These are phyloP conservation scores for Pyxicephalus adspersus DNA, from an alignment of 2,113 vertebrate genomes.

Conservation along the genomic window DNA sequence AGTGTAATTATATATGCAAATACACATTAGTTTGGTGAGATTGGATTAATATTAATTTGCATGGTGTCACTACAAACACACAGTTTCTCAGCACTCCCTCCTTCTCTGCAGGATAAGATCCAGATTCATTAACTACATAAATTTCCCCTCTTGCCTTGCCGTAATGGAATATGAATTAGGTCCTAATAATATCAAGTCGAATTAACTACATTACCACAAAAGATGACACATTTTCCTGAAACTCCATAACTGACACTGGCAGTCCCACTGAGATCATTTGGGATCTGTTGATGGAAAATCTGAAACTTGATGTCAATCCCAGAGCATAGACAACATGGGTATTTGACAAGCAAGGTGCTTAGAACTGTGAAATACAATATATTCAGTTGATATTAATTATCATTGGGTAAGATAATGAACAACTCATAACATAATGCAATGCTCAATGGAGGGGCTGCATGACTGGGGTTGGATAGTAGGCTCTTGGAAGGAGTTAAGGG, in stretches of 20 bases:
- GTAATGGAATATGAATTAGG: slow-evolving; percentile 28
- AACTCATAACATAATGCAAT: too few relatives aligned
- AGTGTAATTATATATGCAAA: slow-evolving; percentile 56
- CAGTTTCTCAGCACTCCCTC: slow-evolving; percentile 28
- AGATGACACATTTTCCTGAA: neutral
- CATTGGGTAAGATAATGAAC: too few relatives aligned
- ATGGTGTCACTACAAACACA: slow-evolving; percentile 55
- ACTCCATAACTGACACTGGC: neutral
- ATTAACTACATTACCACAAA: neutral
- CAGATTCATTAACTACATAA: slow-evolving; percentile 50
- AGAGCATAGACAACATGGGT: too few relatives aligned
- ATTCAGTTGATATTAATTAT: too few relatives aligned
- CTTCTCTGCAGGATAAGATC: slow-evolving; percentile 30
- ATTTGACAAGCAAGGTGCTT: too few relatives aligned
- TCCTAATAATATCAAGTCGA: slow-evolving; percentile 29
- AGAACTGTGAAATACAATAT: too few relatives aligned
- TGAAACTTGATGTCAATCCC: too few relatives aligned
- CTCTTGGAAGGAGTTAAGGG: too few relatives aligned
- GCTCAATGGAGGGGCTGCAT: too few relatives aligned
- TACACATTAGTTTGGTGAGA: slow-evolving; percentile 55
- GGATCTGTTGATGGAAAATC: neutral
- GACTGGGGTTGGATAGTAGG: too few relatives aligned
- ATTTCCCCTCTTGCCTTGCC: slow-evolving; percentile 21
- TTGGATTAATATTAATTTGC: slow-evolving; percentile 58
- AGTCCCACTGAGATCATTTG: neutral